A percentile compares a stretch with the other conserved stretches of the same genome.
These are phyloP conservation scores for Lymantria dispar DNA, from an alignment of 2,888 invertebrate species.

Conservation along the genomic window DNA sequence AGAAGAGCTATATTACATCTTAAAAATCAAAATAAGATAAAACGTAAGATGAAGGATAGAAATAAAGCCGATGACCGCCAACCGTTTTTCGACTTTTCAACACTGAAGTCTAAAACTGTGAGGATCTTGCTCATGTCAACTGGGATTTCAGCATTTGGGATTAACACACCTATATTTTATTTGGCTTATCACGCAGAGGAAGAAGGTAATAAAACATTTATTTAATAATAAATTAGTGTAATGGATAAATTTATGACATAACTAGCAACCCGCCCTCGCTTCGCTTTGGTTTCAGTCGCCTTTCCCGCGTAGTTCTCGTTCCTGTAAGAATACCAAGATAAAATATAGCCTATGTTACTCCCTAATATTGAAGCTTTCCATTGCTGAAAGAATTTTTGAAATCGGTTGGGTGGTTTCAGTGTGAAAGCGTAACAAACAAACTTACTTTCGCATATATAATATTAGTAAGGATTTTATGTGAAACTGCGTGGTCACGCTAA, in stretches of 20 bases:
- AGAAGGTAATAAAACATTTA: conserved; percentile 77
- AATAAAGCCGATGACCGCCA: conserved; percentile 89
- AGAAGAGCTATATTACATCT: conserved; percentile 93
- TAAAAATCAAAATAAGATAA: conserved; percentile 89
- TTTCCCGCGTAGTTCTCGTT: no score
- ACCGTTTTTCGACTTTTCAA: conserved; percentile 93
- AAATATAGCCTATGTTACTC: no score
- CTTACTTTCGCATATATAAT: no score
- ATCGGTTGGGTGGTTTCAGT: no score
- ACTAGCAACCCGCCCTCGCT: no score
- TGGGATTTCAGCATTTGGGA: conserved; percentile 90
- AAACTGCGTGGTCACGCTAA: no score
- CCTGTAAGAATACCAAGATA: no score
- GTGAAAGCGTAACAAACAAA: no score
- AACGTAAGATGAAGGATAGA: conserved; percentile 91
- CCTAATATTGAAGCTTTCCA: no score
- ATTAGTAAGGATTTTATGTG: no score
- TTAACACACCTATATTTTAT: conserved; percentile 93
- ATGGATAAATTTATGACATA: not conserved
- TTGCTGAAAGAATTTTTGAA: no score
- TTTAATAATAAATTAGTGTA: not conserved
- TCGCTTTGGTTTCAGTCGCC: no score
- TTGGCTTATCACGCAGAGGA: conserved; percentile 90
- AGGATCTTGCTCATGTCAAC: conserved; percentile 91
- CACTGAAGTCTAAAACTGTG: conserved; percentile 91